Evolutionary conservation across 2,888 invertebrate genomes (phyloP), one percentile per base, ranked within the genome.

Genomic region (Euclidia mi): DNA sequence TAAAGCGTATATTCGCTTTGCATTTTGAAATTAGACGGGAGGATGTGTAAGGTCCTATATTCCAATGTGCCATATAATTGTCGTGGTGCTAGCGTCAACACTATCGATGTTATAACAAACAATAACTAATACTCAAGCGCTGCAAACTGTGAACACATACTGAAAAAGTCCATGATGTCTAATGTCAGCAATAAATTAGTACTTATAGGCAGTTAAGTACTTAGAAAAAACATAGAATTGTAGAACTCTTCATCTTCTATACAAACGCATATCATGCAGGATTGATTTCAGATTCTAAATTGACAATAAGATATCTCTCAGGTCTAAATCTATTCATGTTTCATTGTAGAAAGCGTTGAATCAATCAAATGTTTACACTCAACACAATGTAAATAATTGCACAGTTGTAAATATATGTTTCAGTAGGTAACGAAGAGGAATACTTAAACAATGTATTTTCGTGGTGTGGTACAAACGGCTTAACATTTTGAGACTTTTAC

Each of bases 1-100:
- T 86, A 85, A 79, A 77, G 75, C 76, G 75, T 75, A 45, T 65
- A 65, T 51, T 68, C 73, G 81, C 76, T 69, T 80, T 81, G 81
- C 87, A 81, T 84, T 83, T 81, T 70, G 55, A 67, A 79, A 65
- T 63, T 70, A 58, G 40, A 71, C 63, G 50, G 45, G 63, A 43
- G 65, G 70, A 64, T 55, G 45, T 65, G 55, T 78, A 76, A 72
- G 71, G 71, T 77, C 76, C 71, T 74, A 47, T 76, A 81, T 85
- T 86, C 82, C 76, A 81, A 86, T 71, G 89, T 89, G 89, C 89
- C 89, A 89, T 89, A 84, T 67, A 58, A 56, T 63, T 76, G 77
- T 84, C 73, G 80, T 81, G 85, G 85, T 88, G 84, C 82, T 87
- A 81, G 65, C 66, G 78, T 79, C 78, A 74, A 74, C 70, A 65